These are phyloP conservation scores for Herpetotheres cachinnans DNA, from an alignment of 2,113 vertebrate species.

Conservation along the genomic window DNA sequence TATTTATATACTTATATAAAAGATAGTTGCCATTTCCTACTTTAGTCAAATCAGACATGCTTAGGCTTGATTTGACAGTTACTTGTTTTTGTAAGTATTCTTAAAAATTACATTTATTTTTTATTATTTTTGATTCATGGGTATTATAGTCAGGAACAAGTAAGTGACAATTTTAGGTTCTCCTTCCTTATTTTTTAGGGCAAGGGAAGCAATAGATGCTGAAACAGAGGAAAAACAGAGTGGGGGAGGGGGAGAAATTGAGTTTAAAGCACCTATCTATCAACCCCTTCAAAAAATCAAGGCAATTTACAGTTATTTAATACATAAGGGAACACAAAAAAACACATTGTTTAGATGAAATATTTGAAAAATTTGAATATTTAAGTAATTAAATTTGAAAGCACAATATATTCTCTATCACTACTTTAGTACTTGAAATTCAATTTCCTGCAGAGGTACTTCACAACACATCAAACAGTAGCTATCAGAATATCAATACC, in stretches of 20 bases:
- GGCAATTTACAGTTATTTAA: neutral
- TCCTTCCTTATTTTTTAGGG: neutral
- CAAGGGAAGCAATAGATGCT: neutral
- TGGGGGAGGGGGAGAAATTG: neutral
- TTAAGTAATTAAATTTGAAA: neutral
- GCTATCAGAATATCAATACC: neutral
- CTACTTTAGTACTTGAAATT: neutral
- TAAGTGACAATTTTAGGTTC: neutral
- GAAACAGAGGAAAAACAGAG: neutral
- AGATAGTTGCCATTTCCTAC: neutral
- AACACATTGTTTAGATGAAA: neutral
- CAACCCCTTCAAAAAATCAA: neutral
- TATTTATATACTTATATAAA: neutral
- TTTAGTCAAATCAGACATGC: neutral
- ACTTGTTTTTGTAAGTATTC: neutral
- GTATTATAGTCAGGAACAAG: neutral
- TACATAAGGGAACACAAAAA: neutral
- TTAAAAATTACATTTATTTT: neutral
- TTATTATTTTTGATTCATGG: neutral
- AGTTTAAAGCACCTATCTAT: neutral
- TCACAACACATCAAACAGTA: neutral
- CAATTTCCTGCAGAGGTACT: neutral
- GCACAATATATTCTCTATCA: neutral
- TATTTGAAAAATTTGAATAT: neutral
- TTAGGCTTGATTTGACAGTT: neutral